Percentiles rank a stretch among this genome's conserved stretches.
Evolutionary conservation across 2,888 invertebrate species (phyloP).

Genomic region (Meghimatium bilineatum): DNA sequence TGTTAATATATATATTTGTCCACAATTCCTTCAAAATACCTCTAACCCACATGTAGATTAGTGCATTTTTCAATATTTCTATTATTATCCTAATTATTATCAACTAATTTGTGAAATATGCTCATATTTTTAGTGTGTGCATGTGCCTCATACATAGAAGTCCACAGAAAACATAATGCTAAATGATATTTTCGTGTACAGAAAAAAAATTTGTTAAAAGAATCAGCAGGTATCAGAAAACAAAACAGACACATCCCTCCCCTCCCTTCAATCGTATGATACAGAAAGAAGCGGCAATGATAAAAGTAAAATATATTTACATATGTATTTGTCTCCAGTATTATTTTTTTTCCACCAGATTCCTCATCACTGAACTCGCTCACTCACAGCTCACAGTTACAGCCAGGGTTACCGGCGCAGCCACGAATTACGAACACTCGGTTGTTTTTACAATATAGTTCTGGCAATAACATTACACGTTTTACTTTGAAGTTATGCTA

Average conservation of each 20-base stretch:
- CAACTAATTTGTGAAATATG: background rate
- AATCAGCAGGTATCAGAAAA: background rate
- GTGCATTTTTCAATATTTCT: background rate
- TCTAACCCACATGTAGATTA: background rate
- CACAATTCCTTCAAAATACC: background rate
- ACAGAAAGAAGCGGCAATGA: background rate
- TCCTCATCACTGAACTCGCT: constrained; percentile 9
- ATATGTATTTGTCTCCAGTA: constrained; percentile 19
- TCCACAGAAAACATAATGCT: background rate
- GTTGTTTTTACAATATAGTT: constrained; percentile 5
- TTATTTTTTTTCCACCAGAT: background rate
- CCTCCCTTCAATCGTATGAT: background rate
- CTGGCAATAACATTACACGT: background rate
- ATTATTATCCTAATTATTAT: background rate
- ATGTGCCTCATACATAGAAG: background rate
- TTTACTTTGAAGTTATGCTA: background rate
- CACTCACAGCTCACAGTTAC: constrained; percentile 20
- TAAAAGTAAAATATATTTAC: background rate
- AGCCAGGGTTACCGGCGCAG: background rate
- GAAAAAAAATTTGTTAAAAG: no score
- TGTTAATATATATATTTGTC: no score
- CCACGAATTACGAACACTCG: background rate
- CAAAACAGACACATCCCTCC: background rate
- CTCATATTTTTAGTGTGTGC: background rate
- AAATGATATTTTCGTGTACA: no score